These are phyloP conservation scores for Drosophila pandora DNA, from an alignment of 1,140 invertebrate species.

Conservation along the genomic window DNA sequence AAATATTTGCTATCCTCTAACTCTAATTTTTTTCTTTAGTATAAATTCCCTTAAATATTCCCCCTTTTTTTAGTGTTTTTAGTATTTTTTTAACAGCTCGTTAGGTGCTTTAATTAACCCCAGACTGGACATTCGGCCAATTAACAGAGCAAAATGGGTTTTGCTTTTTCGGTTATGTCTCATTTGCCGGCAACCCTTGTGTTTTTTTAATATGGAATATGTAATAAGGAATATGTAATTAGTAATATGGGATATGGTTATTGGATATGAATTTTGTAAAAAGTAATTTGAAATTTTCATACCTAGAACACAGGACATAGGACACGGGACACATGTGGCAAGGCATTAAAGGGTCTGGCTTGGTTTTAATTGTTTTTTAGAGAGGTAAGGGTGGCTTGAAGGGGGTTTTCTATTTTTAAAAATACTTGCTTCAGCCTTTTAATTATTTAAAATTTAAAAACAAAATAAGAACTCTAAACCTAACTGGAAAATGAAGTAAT, in stretches of 20 bases:
- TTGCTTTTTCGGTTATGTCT: constrained; percentile 24
- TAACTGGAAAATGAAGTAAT: too few species aligned
- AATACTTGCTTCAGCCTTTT: too few species aligned
- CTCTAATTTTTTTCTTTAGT: background rate
- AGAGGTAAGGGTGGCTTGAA: too few species aligned
- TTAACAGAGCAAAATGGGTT: constrained; percentile 21
- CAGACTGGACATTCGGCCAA: constrained; percentile 38
- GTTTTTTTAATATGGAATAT: constrained; percentile 9
- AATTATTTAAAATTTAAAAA: too few species aligned
- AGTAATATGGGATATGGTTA: background rate
- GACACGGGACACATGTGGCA: constrained; percentile 26
- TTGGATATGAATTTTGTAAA: constrained; percentile 1
- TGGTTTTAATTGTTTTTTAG: background rate
- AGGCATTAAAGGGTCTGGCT: constrained; percentile 17
- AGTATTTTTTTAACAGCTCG: constrained; percentile 2
- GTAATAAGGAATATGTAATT: background rate
- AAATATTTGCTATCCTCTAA: too few species aligned
- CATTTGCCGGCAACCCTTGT: constrained; percentile 53
- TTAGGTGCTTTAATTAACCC: constrained; percentile 48
- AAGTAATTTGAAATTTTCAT: background rate
- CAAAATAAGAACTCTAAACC: too few species aligned
- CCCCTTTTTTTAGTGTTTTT: background rate
- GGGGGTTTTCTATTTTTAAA: too few species aligned
- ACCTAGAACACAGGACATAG: constrained; percentile 3
- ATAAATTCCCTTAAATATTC: background rate